These are phyloP conservation scores for Crypturellus tataupa DNA, from an alignment of 2,797 vertebrate genomes.

Conservation along the genomic window DNA sequence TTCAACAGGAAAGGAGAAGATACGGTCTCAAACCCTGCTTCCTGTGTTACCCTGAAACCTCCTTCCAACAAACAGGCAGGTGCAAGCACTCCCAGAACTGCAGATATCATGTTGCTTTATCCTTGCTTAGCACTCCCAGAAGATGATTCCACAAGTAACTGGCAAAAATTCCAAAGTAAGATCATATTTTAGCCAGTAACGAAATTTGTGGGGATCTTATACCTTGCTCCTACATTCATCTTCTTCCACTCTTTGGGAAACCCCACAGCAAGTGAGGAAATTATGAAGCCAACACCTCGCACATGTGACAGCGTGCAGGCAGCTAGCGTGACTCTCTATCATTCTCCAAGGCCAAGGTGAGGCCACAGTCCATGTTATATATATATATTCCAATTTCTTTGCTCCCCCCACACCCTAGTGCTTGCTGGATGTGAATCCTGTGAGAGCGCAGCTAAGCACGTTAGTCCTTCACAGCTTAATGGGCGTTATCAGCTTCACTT, in stretches of 20 bases:
- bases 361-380: neutral
- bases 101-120: neutral
- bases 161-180: neutral
- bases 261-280: neutral
- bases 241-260: neutral
- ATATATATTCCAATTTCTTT: neutral
- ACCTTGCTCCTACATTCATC: constrained; percentile 26
- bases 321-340: neutral
- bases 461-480: neutral
- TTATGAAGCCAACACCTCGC: neutral
- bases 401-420: neutral
- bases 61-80: constrained; percentile 19
- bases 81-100: neutral
- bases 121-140: constrained; percentile 6
- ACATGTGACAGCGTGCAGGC: neutral
- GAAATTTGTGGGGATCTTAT: constrained; percentile 38
- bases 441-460: neutral
- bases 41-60: constrained; percentile 12
- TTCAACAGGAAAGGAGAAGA: constrained; percentile 62
- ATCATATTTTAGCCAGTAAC: neutral
- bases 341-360: constrained; percentile 12
- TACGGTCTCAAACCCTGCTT: neutral
- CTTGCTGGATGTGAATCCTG: neutral
- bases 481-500: neutral
- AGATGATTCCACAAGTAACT: neutral